Evolutionary conservation across 1,140 invertebrate genomes (phyloP).

Genomic region (Drosophila nebulosa): DNA sequence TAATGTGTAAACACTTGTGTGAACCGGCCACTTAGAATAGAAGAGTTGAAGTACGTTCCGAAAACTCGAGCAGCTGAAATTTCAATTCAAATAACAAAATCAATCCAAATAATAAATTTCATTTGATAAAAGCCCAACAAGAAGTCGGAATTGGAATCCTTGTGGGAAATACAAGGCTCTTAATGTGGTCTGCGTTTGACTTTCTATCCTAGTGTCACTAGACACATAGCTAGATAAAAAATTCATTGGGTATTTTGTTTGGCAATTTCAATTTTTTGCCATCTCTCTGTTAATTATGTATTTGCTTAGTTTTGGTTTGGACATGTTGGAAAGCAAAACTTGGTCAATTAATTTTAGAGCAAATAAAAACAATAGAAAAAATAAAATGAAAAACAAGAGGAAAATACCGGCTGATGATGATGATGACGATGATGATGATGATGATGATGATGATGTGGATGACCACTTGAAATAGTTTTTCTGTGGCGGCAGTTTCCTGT

Average conservation of each 20-base stretch:
- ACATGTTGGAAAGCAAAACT: constrained; percentile 48
- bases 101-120: too few relatives aligned
- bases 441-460: constrained; percentile 14
- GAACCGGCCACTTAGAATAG: too few relatives aligned
- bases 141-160: too few relatives aligned
- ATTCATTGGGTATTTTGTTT: background rate
- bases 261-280: background rate
- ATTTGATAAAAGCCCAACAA: too few relatives aligned
- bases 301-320: background rate
- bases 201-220: background rate
- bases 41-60: too few relatives aligned
- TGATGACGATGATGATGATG: too few relatives aligned
- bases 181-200: background rate
- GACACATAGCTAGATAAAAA: too few relatives aligned
- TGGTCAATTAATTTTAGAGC: constrained; percentile 59
- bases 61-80: too few relatives aligned
- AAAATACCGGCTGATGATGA: constrained; percentile 20
- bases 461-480: too few relatives aligned
- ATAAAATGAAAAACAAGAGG: constrained; percentile 21
- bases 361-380: constrained; percentile 17
- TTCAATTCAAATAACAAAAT: too few relatives aligned
- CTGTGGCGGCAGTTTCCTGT: background rate
- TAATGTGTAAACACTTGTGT: constrained; percentile 72
- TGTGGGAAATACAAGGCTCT: too few relatives aligned
- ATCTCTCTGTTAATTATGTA: background rate